These are phyloP conservation scores for Xiphydria camelus DNA, from an alignment of 2,888 invertebrate genomes.

Conservation along the genomic window DNA sequence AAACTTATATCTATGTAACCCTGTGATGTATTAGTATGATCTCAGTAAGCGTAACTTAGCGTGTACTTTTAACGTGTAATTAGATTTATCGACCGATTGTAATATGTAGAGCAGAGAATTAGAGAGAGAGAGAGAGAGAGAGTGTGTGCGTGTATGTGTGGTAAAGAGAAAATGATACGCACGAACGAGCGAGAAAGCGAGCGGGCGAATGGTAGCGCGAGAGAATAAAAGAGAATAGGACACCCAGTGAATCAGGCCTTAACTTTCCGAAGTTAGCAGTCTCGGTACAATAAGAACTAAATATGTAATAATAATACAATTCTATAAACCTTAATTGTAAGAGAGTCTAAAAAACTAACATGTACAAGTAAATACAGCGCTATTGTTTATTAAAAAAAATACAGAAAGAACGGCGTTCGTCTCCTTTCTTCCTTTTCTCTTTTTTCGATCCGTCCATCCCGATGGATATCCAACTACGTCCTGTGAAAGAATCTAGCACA, in stretches of 20 bases:
- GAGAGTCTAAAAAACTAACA: slow-evolving; percentile 55
- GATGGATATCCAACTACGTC: too few relatives aligned
- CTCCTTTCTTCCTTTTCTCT: too few relatives aligned
- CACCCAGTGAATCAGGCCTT: slow-evolving; percentile 42
- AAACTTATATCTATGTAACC: slow-evolving; percentile 56
- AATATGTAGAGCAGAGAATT: slow-evolving; percentile 5
- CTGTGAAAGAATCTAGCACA: too few relatives aligned
- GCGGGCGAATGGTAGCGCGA: slow-evolving; percentile 24
- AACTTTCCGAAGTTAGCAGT: slow-evolving; percentile 34
- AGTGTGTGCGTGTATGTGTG: slow-evolving; percentile 8
- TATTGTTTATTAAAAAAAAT: slow-evolving; percentile 51
- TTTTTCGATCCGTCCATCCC: too few relatives aligned
- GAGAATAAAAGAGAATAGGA: slow-evolving; percentile 9
- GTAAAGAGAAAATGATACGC: not conserved
- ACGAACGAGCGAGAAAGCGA: not conserved
- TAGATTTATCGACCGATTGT: slow-evolving; percentile 22
- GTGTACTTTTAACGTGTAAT: slow-evolving; percentile 49
- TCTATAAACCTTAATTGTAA: slow-evolving; percentile 30
- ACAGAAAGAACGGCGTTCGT: slow-evolving; percentile 31
- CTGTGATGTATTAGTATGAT: slow-evolving; percentile 60
- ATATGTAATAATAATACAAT: slow-evolving; percentile 41
- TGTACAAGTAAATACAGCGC: slow-evolving; percentile 45
- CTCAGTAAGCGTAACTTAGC: slow-evolving; percentile 57
- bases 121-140: slow-evolving; percentile 8
- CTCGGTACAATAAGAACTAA: slow-evolving; percentile 35